Evolutionary conservation across 2,888 invertebrate genomes (phyloP), one percentile per base, ranked within the genome.

Genomic region (Nemurella pictetii): DNA sequence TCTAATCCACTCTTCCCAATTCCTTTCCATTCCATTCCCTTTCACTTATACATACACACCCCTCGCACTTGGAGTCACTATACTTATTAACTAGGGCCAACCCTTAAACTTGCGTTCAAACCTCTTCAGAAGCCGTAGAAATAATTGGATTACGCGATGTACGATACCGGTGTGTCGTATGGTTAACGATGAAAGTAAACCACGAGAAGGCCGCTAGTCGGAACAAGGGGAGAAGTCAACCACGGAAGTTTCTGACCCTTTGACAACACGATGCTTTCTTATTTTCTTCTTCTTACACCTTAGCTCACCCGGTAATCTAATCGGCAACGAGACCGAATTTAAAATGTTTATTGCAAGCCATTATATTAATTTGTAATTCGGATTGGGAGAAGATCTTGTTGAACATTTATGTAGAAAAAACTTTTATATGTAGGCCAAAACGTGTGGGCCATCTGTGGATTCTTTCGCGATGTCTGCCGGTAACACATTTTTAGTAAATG

Each of bases 111-210:
- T 27, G 75, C 27, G 28, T 25, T 28, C 75, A 55, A 55, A 55
- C 75, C 28, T 75, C 75, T 78, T 78, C 30, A n/a, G 78, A 78
- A 78, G 78, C 78, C 78, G n/a, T 78, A 29, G 78, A 78, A 78
- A 78, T 78, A 78, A 78, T 78, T 78, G 78, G 78, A 78, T 78
- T 78, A 78, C 30, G 30, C 29, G 29, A 78, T 28, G 75, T 28
- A 75, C 28, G 75, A 75, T 75, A 75, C 55, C 55, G n/a, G 28
- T 75, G 28, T 75, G 26, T 75, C 75, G 28, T 75, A 75, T 75
- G 28, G 7, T 75, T 75, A 28, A 75, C 26, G 75, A 75, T 28
- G 75, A 75, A 75, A 27, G 75, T 75, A 25, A 27, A 75, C 28
- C 75, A 55, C 55, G 9, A 55, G 20, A 12, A 55, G 20, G 55